Evolutionary conservation across 1,140 invertebrate species (phyloP).

Genomic region (Dinothrombium tinctorium): DNA sequence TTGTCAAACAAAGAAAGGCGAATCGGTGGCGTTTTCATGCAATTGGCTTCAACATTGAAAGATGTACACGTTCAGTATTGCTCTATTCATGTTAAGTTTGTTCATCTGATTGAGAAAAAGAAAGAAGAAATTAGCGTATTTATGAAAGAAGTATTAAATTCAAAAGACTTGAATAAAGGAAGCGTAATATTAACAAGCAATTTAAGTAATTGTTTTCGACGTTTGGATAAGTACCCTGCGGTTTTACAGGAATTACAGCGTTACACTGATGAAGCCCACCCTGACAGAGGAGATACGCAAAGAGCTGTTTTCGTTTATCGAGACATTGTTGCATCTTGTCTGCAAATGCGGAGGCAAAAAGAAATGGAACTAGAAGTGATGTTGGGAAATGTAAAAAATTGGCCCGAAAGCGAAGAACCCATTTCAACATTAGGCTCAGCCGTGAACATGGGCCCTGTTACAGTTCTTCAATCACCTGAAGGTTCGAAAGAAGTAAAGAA

Average conservation of each 20-base stretch:
- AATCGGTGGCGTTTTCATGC: slow-evolving; percentile 72
- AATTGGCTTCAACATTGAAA: slow-evolving; percentile 60
- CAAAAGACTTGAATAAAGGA: slow-evolving; percentile 38
- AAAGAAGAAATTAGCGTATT: slow-evolving; percentile 22
- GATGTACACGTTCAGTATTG: slow-evolving; percentile 65
- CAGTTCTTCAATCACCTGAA: slow-evolving; percentile 38
- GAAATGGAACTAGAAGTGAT: slow-evolving; percentile 86
- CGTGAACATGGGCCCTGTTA: slow-evolving; percentile 32
- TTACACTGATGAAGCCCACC: slow-evolving; percentile 77
- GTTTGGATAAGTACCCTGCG: slow-evolving; percentile 72
- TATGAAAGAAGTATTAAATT: slow-evolving; percentile 22
- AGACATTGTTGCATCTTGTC: slow-evolving; percentile 70
- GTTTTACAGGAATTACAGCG: slow-evolving; percentile 72
- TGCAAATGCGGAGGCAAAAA: slow-evolving; percentile 64
- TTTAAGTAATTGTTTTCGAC: slow-evolving; percentile 75
- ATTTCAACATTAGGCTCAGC: slow-evolving; percentile 26
- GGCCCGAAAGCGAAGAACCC: slow-evolving; percentile 26
- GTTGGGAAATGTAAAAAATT: slow-evolving; percentile 63
- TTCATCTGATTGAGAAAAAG: slow-evolving; percentile 66
- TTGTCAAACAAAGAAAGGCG: slow-evolving; percentile 37
- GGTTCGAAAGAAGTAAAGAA: slow-evolving; percentile 35
- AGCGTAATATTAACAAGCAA: slow-evolving; percentile 69
- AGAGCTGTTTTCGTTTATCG: slow-evolving; percentile 76
- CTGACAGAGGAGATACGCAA: slow-evolving; percentile 85
- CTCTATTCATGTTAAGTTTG: slow-evolving; percentile 68